A percentile compares a stretch with the other conserved stretches of the same genome.
Conservation (phyloP, 2,888 invertebrate species). For the Catocala nupta region DNA sequence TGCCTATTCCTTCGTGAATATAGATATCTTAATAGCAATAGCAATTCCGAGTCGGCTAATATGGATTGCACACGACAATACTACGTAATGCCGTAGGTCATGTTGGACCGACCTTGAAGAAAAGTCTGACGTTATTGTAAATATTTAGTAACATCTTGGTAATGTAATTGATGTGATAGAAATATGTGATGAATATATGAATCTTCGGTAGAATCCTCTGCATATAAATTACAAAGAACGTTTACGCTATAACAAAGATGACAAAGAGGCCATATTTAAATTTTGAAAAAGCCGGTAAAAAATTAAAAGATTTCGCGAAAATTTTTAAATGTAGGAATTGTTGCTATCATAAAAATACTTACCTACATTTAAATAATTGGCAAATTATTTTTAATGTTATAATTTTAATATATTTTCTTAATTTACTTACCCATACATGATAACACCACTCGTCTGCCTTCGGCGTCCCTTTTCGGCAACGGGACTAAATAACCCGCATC, state of each 20-base stretch:
- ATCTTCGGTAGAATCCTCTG: too few relatives aligned
- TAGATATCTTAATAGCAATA: too few relatives aligned
- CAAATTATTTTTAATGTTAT: too few relatives aligned
- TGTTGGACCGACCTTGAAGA: constrained; percentile 10
- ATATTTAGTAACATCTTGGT: background rate
- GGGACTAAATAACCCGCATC: constrained; percentile 93
- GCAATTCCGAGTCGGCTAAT: background rate
- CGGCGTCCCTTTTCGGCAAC: constrained; percentile 90
- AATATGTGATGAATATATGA: constrained; percentile 1
- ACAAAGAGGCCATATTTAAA: too few relatives aligned
- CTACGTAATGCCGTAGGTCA: background rate
- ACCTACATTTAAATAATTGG: background rate
- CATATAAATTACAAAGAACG: too few relatives aligned
- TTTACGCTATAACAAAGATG: too few relatives aligned
- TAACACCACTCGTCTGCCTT: constrained; percentile 92
- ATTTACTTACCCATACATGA: constrained; percentile 90
- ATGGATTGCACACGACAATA: background rate
- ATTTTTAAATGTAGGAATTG: background rate
- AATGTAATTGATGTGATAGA: constrained; percentile 10
- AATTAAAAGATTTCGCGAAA: background rate
- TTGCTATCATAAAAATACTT: background rate
- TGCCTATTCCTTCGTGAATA: too few relatives aligned
- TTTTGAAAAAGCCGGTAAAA: background rate
- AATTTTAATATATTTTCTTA: too few relatives aligned
- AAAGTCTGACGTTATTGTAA: constrained; percentile 2